Evolutionary conservation across 2,888 invertebrate species (phyloP).

Genomic region (Ennomos quercinarius): DNA sequence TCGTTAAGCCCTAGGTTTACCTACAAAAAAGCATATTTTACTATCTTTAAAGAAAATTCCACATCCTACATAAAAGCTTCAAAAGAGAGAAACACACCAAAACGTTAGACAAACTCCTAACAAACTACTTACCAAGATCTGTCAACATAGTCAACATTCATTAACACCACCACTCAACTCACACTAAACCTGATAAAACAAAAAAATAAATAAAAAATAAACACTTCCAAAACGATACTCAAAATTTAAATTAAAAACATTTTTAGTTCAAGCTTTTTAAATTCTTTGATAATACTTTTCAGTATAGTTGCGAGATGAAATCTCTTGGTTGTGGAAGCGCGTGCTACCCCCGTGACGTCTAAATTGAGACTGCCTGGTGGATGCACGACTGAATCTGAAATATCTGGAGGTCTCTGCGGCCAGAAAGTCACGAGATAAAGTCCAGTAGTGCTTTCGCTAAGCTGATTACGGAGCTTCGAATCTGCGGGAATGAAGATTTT

Average conservation of each 20-base stretch:
- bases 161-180: conserved; percentile 56
- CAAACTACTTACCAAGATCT: conserved; percentile 63
- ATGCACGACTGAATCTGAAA: conserved; percentile 56
- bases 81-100: conserved; percentile 19
- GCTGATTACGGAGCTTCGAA: conserved; percentile 63
- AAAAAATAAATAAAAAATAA: conserved; percentile 21
- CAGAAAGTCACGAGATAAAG: conserved; percentile 59
- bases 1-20: no score
- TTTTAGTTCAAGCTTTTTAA: conserved; percentile 1
- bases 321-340: conserved; percentile 45
- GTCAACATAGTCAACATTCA: conserved; percentile 63
- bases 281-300: conserved; percentile 21
- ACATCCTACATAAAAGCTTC: background rate
- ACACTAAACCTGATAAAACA: conserved; percentile 46
- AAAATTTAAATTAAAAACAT: background rate
- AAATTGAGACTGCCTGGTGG: conserved; percentile 69
- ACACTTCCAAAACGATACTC: conserved; percentile 8
- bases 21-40: no score
- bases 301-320: conserved; percentile 53
- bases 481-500: conserved; percentile 34
- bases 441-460: conserved; percentile 64
- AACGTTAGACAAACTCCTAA: conserved; percentile 35
- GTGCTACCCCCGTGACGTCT: conserved; percentile 57
- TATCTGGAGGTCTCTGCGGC: conserved; percentile 52
- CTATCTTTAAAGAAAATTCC: no score